Conservation (phyloP, 2,113 vertebrate genomes). For the Alethe diademata region DNA sequence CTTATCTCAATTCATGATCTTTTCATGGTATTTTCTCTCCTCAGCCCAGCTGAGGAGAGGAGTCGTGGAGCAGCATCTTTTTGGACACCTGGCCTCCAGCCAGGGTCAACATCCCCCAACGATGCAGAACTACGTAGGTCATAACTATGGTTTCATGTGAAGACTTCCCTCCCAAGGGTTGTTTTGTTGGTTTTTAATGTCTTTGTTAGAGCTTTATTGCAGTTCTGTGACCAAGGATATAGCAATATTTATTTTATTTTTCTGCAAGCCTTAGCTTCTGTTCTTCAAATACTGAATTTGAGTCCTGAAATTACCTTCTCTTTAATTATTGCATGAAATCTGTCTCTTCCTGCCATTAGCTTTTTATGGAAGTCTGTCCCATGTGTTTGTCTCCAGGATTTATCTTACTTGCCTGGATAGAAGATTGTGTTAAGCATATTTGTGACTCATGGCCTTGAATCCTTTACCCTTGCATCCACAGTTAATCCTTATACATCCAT, state of each 20-base stretch:
- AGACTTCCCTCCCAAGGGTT: not conserved
- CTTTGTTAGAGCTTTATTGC: not conserved
- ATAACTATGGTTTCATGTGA: not conserved
- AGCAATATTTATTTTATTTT: not conserved
- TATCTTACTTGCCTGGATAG: not conserved
- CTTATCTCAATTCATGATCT: not conserved
- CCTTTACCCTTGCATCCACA: not conserved
- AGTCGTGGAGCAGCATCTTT: not conserved
- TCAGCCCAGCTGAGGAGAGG: not conserved
- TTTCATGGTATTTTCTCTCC: not conserved
- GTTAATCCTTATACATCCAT: not conserved
- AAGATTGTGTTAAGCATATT: not conserved
- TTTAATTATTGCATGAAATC: not conserved
- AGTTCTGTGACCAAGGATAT: not conserved
- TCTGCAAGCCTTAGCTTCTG: not conserved
- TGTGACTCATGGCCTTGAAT: not conserved
- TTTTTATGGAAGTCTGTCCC: not conserved
- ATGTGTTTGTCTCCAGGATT: not conserved
- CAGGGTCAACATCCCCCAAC: fast-evolving
- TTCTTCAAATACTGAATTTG: not conserved
- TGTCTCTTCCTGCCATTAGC: not conserved
- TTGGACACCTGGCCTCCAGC: not conserved
- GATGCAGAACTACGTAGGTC: not conserved
- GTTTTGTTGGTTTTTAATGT: not conserved
- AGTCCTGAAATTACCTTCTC: not conserved